A percentile compares a stretch with the other conserved stretches of the same genome.
Conservation (phyloP, 2,797 vertebrate species). For the Taeniopygia guttata region DNA sequence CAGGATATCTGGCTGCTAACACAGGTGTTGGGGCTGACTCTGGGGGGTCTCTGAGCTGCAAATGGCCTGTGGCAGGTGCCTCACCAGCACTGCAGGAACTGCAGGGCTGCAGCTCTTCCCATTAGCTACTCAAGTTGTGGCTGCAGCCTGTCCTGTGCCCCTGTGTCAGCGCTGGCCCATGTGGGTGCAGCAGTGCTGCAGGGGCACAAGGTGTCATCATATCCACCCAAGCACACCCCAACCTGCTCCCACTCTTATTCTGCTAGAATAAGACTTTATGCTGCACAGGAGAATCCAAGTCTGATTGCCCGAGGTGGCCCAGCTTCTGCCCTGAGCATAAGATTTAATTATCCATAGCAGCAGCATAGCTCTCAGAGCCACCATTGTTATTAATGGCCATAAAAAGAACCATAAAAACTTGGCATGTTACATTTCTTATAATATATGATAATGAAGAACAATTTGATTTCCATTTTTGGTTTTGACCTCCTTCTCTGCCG, state of each 20-base stretch:
- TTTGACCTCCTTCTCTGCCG: slow-evolving; percentile 1
- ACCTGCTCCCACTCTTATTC: not conserved
- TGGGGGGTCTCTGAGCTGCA: not conserved
- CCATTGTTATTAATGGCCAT: slow-evolving; percentile 60
- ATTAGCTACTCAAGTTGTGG: accelerated
- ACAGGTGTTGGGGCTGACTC: not conserved
- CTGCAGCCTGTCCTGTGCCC: not conserved
- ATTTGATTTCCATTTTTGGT: slow-evolving; percentile 31
- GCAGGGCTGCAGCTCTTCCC: not conserved
- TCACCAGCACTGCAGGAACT: not conserved
- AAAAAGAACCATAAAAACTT: slow-evolving; percentile 62
- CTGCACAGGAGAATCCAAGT: not conserved
- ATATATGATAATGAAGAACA: slow-evolving; percentile 45
- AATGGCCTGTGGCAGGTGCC: not conserved
- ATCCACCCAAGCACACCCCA: not conserved
- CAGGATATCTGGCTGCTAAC: not conserved
- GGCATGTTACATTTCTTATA: slow-evolving; percentile 34
- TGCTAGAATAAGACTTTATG: not conserved
- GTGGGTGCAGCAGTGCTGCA: accelerated
- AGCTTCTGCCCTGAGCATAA: slow-evolving; percentile 27
- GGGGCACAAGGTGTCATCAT: not conserved
- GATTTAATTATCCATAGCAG: slow-evolving; percentile 60
- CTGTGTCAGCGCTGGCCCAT: accelerated
- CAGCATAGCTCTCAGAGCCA: slow-evolving; percentile 39
- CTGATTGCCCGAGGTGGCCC: not conserved